Conservation (phyloP, 1,140 invertebrate genomes). For the Pomacea maculata region DNA sequence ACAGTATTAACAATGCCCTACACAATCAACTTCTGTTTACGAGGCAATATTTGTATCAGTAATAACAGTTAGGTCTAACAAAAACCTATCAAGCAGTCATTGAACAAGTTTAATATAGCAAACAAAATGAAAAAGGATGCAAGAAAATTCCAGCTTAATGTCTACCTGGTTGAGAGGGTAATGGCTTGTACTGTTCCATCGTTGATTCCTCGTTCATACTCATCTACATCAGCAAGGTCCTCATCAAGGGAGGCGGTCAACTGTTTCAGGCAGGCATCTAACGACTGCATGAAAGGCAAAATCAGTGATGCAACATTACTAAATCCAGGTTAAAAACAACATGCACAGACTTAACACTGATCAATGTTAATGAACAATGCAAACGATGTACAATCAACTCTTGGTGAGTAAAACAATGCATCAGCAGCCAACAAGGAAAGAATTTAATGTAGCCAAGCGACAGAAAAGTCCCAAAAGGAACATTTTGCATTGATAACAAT, state of each 20-base stretch:
- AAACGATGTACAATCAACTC: no score
- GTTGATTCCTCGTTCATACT: conserved; percentile 53
- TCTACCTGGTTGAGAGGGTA: conserved; percentile 25
- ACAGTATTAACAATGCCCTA: background rate
- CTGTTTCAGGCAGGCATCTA: conserved; percentile 55
- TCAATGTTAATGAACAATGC: no score
- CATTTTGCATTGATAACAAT: no score
- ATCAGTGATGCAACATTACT: no score
- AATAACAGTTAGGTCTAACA: background rate
- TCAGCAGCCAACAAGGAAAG: no score
- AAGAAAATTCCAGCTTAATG: background rate
- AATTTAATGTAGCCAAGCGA: no score
- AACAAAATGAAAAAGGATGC: background rate
- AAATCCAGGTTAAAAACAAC: no score
- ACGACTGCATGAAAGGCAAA: conserved; percentile 38
- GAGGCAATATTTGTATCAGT: background rate
- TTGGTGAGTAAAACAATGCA: no score
- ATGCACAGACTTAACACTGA: no score
- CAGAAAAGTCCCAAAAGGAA: no score
- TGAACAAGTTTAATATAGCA: no score
- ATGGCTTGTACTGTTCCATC: conserved; percentile 26
- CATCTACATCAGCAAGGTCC: conserved; percentile 58
- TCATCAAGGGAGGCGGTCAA: conserved; percentile 53
- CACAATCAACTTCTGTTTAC: background rate
- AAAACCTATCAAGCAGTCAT: background rate